Conservation (phyloP, 2,113 vertebrate species). For the Entelurus aequoreus region DNA sequence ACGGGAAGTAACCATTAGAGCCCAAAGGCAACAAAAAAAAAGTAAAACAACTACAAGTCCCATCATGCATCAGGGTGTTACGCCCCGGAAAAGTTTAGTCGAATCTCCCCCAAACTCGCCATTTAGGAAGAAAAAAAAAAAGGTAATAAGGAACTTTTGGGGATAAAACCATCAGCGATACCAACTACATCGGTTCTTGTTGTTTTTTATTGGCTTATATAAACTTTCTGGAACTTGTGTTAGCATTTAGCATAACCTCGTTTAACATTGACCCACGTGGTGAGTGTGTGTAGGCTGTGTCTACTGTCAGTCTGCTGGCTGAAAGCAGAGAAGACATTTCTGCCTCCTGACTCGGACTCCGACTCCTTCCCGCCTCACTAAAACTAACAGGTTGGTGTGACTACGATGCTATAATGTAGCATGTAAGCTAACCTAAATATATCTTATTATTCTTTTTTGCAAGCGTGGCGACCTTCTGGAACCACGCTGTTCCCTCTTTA, state of each 20-base stretch:
- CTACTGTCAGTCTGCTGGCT: slow-evolving; percentile 19
- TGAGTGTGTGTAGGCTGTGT: background rate
- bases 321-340: slow-evolving; percentile 11
- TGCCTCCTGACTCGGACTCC: slow-evolving; percentile 10
- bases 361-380: slow-evolving; percentile 23
- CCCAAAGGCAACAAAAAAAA: no score
- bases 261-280: slow-evolving; percentile 38
- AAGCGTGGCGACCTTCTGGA: no score
- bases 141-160: background rate
- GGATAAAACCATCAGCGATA: rapidly evolving
- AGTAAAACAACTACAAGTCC: slow-evolving; percentile 45
- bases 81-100: slow-evolving; percentile 36
- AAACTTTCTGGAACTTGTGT: background rate
- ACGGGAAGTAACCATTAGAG: no score
- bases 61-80: slow-evolving; percentile 30
- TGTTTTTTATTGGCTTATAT: background rate
- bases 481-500: background rate
- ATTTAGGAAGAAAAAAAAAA: background rate
- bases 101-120: background rate
- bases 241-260: background rate
- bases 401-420: background rate
- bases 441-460: background rate
- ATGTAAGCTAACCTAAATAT: background rate
- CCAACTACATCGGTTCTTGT: rapidly evolving
- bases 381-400: slow-evolving; percentile 32